Percentiles rank a stretch among this genome's conserved stretches.
These are phyloP conservation scores for Microplitis manilae DNA, from an alignment of 2,888 invertebrate species.

Conservation along the genomic window DNA sequence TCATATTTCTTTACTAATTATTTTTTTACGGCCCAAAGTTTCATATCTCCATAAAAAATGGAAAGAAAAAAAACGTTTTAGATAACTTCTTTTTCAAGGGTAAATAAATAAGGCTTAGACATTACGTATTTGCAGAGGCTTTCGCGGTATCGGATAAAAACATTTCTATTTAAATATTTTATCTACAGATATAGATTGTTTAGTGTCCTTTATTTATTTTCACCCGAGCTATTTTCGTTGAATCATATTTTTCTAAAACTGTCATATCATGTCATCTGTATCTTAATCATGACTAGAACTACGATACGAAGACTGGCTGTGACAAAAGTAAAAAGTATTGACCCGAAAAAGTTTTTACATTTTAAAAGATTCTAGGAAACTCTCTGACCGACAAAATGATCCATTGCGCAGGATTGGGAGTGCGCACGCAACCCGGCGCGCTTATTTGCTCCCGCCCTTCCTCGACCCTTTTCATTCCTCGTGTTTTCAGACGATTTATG, in stretches of 20 bases:
- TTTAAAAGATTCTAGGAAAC: conserved; percentile 6
- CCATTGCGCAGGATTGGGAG: conserved; percentile 18
- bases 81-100: not conserved
- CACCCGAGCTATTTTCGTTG: not conserved
- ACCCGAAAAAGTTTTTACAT: not conserved
- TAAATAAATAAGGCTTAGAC: not conserved
- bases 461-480: conserved; percentile 27
- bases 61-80: not conserved
- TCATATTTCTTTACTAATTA: not conserved
- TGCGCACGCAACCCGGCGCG: conserved; percentile 42
- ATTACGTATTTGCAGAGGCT: conserved; percentile 3
- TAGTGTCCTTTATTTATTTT: not conserved
- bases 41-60: not conserved
- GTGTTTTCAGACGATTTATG: conserved; percentile 22
- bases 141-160: not conserved
- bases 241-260: not conserved
- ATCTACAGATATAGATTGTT: not conserved
- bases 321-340: not conserved
- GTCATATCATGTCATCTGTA: not conserved
- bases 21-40: not conserved
- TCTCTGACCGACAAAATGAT: conserved; percentile 19
- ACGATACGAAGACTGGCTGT: not conserved
- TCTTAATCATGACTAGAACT: not conserved
- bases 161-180: conserved; percentile 2
- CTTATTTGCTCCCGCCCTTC: conserved; percentile 26